Conservation (phyloP, 2,113 vertebrate genomes). For the Salvelinus fontinalis region DNA sequence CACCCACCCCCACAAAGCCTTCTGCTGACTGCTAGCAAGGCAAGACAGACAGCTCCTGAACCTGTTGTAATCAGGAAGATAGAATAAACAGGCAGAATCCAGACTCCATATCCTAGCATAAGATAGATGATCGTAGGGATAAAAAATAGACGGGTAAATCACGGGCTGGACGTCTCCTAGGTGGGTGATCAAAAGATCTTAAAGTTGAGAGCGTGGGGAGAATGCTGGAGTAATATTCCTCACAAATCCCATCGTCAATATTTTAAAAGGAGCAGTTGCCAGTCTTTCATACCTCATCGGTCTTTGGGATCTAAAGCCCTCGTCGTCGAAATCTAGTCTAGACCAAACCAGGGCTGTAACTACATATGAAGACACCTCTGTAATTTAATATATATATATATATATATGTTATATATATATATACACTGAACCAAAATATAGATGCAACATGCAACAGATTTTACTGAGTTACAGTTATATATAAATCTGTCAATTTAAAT, state of each 20-base stretch:
- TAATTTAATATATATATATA: too few relatives aligned
- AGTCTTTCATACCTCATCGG: constrained; percentile 20
- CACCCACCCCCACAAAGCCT: constrained; percentile 39
- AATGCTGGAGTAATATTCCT: constrained; percentile 34
- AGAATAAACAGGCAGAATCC: constrained; percentile 59
- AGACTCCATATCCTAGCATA: constrained; percentile 40
- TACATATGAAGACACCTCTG: too few relatives aligned
- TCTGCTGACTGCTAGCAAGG: constrained; percentile 47
- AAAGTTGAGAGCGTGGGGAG: constrained; percentile 44
- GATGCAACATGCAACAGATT: too few relatives aligned
- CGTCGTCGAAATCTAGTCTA: not conserved
- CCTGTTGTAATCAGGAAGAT: constrained; percentile 67
- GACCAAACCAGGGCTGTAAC: constrained; percentile 28
- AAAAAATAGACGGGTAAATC: constrained; percentile 59
- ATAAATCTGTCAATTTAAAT: too few relatives aligned
- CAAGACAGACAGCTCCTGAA: constrained; percentile 48
- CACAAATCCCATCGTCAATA: constrained; percentile 45
- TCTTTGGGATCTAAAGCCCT: not conserved
- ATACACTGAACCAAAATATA: too few relatives aligned
- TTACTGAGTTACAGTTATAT: too few relatives aligned
- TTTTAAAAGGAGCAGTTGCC: constrained; percentile 43
- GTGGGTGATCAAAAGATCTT: constrained; percentile 66
- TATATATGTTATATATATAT: too few relatives aligned
- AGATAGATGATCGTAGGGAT: constrained; percentile 64
- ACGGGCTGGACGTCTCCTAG: constrained; percentile 45